phyloP scores from a whole-genome alignment of 1,140 invertebrate species.

The Diploscapter pachys region DNA sequence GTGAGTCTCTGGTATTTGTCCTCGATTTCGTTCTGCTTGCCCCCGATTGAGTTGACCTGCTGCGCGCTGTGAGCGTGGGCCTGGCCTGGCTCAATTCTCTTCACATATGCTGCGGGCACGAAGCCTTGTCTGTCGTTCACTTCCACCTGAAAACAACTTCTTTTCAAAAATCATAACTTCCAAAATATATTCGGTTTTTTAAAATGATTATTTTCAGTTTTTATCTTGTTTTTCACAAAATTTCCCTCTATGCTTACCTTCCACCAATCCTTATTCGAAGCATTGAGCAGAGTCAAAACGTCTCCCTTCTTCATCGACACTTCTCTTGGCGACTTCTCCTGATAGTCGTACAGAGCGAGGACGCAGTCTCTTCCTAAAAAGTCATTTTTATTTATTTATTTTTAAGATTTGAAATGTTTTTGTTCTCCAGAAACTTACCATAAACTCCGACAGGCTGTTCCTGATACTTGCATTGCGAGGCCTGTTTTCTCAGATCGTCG shows the following conservation, averaged over 20 bases:
- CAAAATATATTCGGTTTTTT: no score
- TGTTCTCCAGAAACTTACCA: constrained; percentile 63
- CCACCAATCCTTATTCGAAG: constrained; percentile 99
- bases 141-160: constrained; percentile 59
- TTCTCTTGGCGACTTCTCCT: constrained; percentile 94
- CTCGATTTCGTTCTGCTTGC: constrained; percentile 87
- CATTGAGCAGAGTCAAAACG: constrained; percentile 91
- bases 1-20: constrained; percentile 84
- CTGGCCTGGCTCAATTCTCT: constrained; percentile 88
- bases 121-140: constrained; percentile 90
- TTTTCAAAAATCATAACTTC: no score
- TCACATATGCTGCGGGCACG: constrained; percentile 97
- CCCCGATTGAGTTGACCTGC: constrained; percentile 77
- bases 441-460: constrained; percentile 76
- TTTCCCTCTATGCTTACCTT: not conserved
- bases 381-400: no score
- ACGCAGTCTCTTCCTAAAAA: constrained; percentile 74
- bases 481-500: constrained; percentile 81
- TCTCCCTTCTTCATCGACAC: constrained; percentile 99
- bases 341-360: constrained; percentile 93
- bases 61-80: constrained; percentile 85
- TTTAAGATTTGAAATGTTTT: no score
- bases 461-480: constrained; percentile 90
- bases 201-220: no score
- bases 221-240: no score